Conservation (phyloP, 64 coral and sea anemone species). For the Stichodactyla helianthus region DNA sequence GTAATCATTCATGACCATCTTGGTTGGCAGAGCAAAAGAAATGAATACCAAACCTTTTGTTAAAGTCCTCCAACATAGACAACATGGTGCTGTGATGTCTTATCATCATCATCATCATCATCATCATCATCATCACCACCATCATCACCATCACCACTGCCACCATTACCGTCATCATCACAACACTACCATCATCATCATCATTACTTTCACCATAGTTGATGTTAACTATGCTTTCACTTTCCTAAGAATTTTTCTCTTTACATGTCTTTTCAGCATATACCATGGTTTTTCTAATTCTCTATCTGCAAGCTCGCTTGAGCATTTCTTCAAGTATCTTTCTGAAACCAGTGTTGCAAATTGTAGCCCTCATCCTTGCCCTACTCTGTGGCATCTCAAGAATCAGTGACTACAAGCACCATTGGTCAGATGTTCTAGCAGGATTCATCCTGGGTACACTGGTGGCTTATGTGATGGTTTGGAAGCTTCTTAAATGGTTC, state of each 20-base stretch:
- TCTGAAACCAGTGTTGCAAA: slow-evolving; percentile 66
- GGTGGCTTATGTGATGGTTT: slow-evolving; percentile 32
- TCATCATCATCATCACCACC: too few species aligned
- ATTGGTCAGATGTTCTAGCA: slow-evolving; percentile 80
- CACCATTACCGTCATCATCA: too few species aligned
- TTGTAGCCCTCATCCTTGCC: slow-evolving; percentile 36
- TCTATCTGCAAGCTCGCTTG: slow-evolving; percentile 64
- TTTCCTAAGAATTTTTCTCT: background rate
- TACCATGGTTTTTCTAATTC: slow-evolving; percentile 63
- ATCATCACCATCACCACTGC: too few species aligned
- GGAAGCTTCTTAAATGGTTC: slow-evolving; percentile 16
- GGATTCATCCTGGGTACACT: slow-evolving; percentile 60
- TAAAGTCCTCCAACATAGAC: too few species aligned
- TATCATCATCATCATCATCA: too few species aligned
- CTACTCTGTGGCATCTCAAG: slow-evolving; percentile 56
- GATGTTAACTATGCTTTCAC: background rate
- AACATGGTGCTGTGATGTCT: too few species aligned
- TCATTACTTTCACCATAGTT: background rate
- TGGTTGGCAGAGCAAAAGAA: too few species aligned
- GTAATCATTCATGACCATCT: too few species aligned
- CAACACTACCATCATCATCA: background rate
- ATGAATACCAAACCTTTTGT: too few species aligned
- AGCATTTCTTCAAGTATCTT: slow-evolving; percentile 49
- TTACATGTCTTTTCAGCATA: slow-evolving; percentile 55
- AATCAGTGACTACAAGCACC: slow-evolving; percentile 84